Conservation (phyloP, 2,888 invertebrate genomes). For the Dusona sp. region DNA sequence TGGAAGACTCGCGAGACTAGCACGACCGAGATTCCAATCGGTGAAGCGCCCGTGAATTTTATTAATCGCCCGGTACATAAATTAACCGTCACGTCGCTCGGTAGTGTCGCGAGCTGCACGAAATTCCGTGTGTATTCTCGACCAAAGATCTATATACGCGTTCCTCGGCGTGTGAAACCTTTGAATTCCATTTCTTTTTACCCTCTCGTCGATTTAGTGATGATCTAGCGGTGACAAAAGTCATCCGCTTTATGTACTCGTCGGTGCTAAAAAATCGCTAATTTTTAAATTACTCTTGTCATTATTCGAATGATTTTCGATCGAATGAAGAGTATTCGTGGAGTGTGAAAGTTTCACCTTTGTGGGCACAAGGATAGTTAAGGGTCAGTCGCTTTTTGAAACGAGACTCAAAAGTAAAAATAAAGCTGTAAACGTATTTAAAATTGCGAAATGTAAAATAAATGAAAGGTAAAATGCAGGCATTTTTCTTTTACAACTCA, state of each 20-base stretch:
- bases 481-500: background rate
- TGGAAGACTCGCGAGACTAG: constrained; percentile 42
- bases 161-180: constrained; percentile 18
- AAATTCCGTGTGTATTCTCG: constrained; percentile 62
- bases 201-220: background rate
- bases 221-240: background rate
- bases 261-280: background rate
- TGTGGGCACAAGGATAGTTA: background rate
- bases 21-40: constrained; percentile 75
- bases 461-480: background rate
- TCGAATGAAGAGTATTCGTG: background rate
- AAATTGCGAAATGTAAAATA: background rate
- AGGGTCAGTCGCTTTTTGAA: background rate
- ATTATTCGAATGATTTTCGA: background rate
- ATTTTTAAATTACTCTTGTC: background rate
- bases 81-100: constrained; percentile 73
- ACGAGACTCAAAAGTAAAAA: background rate
- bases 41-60: constrained; percentile 76
- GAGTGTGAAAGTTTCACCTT: background rate
- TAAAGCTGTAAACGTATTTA: background rate
- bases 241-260: background rate
- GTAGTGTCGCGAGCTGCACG: constrained; percentile 63
- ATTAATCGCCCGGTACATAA: constrained; percentile 79
- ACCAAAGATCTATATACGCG: constrained; percentile 10
- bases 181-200: constrained; percentile 10